These are phyloP conservation scores for Tichodroma muraria DNA, from an alignment of 2,113 vertebrate species.

Conservation along the genomic window DNA sequence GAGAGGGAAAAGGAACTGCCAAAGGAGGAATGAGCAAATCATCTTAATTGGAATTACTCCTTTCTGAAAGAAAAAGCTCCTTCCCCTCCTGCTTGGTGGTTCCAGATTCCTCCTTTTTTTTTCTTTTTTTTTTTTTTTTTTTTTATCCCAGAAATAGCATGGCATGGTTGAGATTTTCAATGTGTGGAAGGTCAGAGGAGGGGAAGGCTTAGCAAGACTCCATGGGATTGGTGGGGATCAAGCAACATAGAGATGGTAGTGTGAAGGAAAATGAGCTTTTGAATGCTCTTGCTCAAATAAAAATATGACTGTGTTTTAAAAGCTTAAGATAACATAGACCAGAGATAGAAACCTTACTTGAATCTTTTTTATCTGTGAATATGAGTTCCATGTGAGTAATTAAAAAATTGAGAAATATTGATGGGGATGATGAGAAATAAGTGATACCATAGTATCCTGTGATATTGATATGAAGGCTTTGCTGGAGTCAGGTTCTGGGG, in stretches of 20 bases:
- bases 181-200: background rate
- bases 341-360: background rate
- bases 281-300: background rate
- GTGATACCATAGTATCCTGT: background rate
- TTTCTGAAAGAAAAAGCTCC: background rate
- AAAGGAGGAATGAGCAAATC: background rate
- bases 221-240: background rate
- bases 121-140: background rate
- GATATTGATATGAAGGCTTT: rapidly evolving
- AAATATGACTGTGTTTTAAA: background rate
- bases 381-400: background rate
- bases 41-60: background rate
- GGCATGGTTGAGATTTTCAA: background rate
- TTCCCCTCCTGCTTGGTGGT: background rate
- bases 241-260: background rate
- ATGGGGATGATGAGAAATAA: background rate
- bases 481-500: background rate
- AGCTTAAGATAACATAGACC: background rate
- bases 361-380: background rate
- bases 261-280: background rate
- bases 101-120: background rate
- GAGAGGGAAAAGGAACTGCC: background rate
- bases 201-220: background rate
- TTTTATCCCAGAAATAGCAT: background rate
- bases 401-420: background rate